Evolutionary conservation across 2,888 invertebrate genomes (phyloP), one percentile per base, ranked within the genome.

Genomic region (Stratiomys singularior): DNA sequence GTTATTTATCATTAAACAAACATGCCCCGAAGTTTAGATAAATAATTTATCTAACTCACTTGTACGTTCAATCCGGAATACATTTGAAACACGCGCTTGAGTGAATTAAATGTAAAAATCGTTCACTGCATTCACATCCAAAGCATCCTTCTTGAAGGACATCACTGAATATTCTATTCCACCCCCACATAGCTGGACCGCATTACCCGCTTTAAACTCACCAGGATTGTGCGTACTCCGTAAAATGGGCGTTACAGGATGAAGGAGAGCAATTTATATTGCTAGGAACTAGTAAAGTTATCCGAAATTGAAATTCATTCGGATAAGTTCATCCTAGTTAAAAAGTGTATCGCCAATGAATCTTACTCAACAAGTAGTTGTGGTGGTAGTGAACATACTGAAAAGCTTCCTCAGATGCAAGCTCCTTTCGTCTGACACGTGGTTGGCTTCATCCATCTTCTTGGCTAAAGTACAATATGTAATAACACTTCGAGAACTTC

Each of bases 321-420:
- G 71, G 56, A 72, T 72, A 72, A 72, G 28, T 25, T 28, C 71
- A 56, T 11, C 15, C 28, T 18, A 4, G 3, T n/a, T 21, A n/a
- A 1, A 18, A 11, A 25, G 58, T 4, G 23, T 11, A 21, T 0
- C 7, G 44, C 21, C 11, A 60, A 13, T 67, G 15, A n/a, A 67
- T 37, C 11, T 28, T 30, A 52, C 71, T 72, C 71, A 72, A 72
- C 71, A 72, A 72, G 71, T 72, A 27, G 71, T n/a, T 27, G 56
- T n/a, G 47, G n/a, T n/a, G n/a, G 9, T 37, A 30, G 21, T 18
- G n/a, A 37, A 5, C 3, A 37, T 37, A 37, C 37, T 37, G n/a
- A 7, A 37, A 37, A 37, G 37, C 37, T 37, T 37, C 18, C 13
- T 72, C 18, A 27, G 15, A 13, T 5, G 21, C 28, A 4, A 11